A percentile compares a stretch with the other conserved stretches of the same genome.
Evolutionary conservation across 2,888 invertebrate species (phyloP).

Genomic region (Phaedon cochleariae): DNA sequence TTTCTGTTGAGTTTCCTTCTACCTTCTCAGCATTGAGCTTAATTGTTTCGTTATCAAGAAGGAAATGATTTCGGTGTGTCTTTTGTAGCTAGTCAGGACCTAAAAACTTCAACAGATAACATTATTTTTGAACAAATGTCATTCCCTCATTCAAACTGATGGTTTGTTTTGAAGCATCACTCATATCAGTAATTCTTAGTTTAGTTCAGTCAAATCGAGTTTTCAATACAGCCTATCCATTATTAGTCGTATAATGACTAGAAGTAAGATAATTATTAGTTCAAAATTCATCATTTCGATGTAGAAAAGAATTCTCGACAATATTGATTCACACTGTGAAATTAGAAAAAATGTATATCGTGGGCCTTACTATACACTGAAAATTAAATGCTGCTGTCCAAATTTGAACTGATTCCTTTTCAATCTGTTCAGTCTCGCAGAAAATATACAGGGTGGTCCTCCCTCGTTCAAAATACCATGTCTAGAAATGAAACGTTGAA

Average conservation of each 20-base stretch:
- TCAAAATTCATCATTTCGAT: slow-evolving; percentile 57
- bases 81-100: too few relatives aligned
- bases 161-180: background rate
- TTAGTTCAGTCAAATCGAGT: slow-evolving; percentile 24
- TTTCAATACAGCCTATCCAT: slow-evolving; percentile 30
- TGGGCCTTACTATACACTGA: slow-evolving; percentile 66
- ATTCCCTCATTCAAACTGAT: background rate
- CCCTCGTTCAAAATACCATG: slow-evolving; percentile 1
- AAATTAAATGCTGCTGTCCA: slow-evolving; percentile 65
- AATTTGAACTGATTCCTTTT: slow-evolving; percentile 52
- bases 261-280: slow-evolving; percentile 55
- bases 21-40: too few relatives aligned
- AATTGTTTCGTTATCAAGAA: too few relatives aligned
- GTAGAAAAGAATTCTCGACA: slow-evolving; percentile 60
- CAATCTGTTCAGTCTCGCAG: slow-evolving; percentile 34
- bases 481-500: background rate
- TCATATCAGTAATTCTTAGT: background rate
- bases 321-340: slow-evolving; percentile 64
- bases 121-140: too few relatives aligned
- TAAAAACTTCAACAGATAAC: too few relatives aligned
- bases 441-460: slow-evolving; percentile 45
- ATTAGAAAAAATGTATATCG: slow-evolving; percentile 62
- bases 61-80: too few relatives aligned
- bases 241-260: slow-evolving; percentile 52
- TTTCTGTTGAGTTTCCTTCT: too few relatives aligned